Percentiles rank a stretch among this genome's conserved stretches.
Evolutionary conservation across 1,140 invertebrate species (phyloP).

Genomic region (Drosophila dunni): DNA sequence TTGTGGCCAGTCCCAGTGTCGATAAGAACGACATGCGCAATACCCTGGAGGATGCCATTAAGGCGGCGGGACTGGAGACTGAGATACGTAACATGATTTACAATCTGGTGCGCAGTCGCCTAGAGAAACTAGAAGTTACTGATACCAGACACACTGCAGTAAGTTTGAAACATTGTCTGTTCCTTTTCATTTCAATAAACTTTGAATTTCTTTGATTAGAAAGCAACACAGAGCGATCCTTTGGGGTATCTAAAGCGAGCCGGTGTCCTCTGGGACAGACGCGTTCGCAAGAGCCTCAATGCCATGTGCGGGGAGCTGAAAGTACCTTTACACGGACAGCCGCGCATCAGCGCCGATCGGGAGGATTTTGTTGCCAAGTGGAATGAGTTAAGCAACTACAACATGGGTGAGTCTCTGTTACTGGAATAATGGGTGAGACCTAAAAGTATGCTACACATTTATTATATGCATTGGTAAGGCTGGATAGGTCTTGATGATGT

Average conservation of each 20-base stretch:
- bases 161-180: neutral
- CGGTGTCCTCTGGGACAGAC: constrained; percentile 95
- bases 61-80: constrained; percentile 90
- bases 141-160: constrained; percentile 49
- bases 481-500: no score
- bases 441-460: no score
- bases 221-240: constrained; percentile 85
- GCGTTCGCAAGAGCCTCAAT: constrained; percentile 97
- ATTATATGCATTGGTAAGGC: no score
- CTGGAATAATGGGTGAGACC: no score
- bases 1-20: constrained; percentile 90
- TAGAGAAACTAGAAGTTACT: constrained; percentile 44
- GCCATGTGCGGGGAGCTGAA: constrained; percentile 96
- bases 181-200: neutral
- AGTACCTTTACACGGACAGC: constrained; percentile 89
- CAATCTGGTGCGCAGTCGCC: constrained; percentile 88
- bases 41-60: constrained; percentile 90
- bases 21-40: constrained; percentile 91
- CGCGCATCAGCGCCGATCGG: constrained; percentile 90
- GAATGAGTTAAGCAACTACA: constrained; percentile 96
- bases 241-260: constrained; percentile 91
- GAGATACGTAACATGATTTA: constrained; percentile 93
- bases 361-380: constrained; percentile 94
- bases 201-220: constrained; percentile 26
- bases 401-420: constrained; percentile 88